A percentile compares a stretch with the other conserved stretches of the same genome.
Conservation (phyloP, 2,888 invertebrate species). For the Drepana falcataria region DNA sequence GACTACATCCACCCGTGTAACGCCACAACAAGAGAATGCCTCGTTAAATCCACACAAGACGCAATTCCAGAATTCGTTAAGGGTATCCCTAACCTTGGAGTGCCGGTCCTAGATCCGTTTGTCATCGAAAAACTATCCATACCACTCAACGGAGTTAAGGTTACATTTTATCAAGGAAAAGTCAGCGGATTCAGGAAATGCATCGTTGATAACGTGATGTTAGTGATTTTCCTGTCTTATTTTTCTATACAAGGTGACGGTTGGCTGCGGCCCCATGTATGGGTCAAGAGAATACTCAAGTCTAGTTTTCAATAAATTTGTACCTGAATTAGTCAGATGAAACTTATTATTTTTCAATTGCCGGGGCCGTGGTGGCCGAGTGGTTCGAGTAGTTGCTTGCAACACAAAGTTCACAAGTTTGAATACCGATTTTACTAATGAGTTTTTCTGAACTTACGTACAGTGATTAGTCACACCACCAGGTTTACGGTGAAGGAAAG, state of each 20-base stretch:
- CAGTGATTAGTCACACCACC: no score
- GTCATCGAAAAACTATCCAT: conserved; percentile 56
- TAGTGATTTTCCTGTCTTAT: conserved; percentile 28
- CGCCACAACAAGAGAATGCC: conserved; percentile 45
- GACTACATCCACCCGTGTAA: conserved; percentile 65
- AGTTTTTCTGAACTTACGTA: no score
- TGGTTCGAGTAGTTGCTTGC: no score
- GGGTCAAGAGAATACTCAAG: neutral
- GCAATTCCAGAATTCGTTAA: conserved; percentile 64
- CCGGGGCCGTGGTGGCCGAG: no score
- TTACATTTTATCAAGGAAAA: conserved; percentile 63
- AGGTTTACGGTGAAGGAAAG: no score
- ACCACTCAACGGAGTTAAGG: conserved; percentile 54
- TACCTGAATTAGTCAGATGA: no score
- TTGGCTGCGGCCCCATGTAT: neutral
- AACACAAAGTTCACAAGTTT: no score
- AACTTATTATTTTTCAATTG: no score
- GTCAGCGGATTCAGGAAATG: conserved; percentile 60
- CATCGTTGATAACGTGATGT: conserved; percentile 62
- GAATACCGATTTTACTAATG: no score
- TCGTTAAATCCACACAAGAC: conserved; percentile 53
- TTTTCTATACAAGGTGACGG: conserved; percentile 5
- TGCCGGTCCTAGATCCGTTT: conserved; percentile 57
- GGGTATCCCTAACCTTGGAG: conserved; percentile 50
- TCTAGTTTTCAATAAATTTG: neutral